Conservation (phyloP, 2,888 invertebrate genomes). For the Strigamia crassipes region DNA sequence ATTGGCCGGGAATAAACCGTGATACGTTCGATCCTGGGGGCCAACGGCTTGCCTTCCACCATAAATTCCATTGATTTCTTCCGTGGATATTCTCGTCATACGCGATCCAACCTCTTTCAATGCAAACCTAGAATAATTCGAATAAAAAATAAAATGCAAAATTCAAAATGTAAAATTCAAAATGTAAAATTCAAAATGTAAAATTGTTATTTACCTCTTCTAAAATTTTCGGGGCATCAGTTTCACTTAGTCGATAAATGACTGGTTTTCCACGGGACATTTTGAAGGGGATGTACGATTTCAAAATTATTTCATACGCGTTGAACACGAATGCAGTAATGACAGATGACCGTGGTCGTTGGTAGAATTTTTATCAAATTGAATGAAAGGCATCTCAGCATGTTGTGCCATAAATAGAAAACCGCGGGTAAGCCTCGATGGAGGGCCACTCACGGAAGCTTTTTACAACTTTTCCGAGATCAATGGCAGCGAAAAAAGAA, state of each 20-base stretch:
- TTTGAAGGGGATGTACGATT: background rate
- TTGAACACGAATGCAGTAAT: background rate
- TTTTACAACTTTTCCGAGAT: conserved; percentile 20
- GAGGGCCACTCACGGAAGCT: conserved; percentile 26
- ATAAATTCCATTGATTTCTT: conserved; percentile 73
- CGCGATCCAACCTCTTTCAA: conserved; percentile 80
- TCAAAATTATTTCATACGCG: background rate
- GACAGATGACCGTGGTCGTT: background rate
- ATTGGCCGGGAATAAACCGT: conserved; percentile 55
- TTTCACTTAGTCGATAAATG: background rate
- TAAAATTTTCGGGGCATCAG: background rate
- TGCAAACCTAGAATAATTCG: conserved; percentile 66
- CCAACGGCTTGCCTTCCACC: conserved; percentile 80
- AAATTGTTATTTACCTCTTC: conserved; percentile 23
- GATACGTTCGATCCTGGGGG: conserved; percentile 63
- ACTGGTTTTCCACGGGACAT: background rate
- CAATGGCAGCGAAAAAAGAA: background rate
- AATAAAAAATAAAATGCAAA: background rate
- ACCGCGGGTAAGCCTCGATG: background rate
- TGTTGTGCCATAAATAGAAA: conserved; percentile 23
- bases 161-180: too few species aligned
- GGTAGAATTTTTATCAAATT: background rate
- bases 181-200: too few species aligned
- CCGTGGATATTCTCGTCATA: conserved; percentile 66
- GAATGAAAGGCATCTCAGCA: conserved; percentile 10